These are phyloP conservation scores for Drosophila ohnishii DNA, from an alignment of 1,140 invertebrate species.

Conservation along the genomic window DNA sequence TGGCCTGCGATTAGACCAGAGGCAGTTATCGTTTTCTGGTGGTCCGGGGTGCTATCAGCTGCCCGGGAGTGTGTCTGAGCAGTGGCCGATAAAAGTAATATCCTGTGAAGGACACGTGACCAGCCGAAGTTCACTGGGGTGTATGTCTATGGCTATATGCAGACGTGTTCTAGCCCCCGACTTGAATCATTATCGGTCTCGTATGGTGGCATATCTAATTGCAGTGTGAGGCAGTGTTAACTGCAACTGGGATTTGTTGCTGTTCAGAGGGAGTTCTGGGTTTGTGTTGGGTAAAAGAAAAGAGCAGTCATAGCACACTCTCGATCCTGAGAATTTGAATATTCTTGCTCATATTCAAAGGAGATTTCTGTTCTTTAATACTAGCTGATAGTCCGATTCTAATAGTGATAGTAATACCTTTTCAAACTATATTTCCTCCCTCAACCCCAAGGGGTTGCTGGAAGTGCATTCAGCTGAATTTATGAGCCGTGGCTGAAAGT, in stretches of 20 bases:
- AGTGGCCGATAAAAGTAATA: conserved; percentile 77
- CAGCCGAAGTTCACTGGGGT: conserved; percentile 24
- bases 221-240: conserved; percentile 44
- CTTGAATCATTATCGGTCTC: conserved; percentile 34
- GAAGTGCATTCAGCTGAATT: conserved; percentile 64
- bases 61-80: conserved; percentile 57
- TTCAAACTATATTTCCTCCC: not conserved
- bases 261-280: conserved; percentile 14
- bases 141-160: not conserved
- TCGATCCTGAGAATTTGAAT: not conserved
- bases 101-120: conserved; percentile 72
- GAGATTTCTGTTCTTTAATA: not conserved
- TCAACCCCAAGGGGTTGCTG: conserved; percentile 8
- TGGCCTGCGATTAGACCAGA: conserved; percentile 40
- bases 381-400: no score
- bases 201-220: conserved; percentile 41
- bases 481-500: conserved; percentile 74
- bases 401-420: not conserved
- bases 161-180: conserved; percentile 41
- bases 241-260: conserved; percentile 33
- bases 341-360: no score
- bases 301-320: conserved; percentile 9
- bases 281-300: conserved; percentile 1
- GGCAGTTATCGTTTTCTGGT: conserved; percentile 30
- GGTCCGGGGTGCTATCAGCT: conserved; percentile 21